Conservation (phyloP, 2,113 vertebrate genomes). For the Vulpes lagopus region DNA sequence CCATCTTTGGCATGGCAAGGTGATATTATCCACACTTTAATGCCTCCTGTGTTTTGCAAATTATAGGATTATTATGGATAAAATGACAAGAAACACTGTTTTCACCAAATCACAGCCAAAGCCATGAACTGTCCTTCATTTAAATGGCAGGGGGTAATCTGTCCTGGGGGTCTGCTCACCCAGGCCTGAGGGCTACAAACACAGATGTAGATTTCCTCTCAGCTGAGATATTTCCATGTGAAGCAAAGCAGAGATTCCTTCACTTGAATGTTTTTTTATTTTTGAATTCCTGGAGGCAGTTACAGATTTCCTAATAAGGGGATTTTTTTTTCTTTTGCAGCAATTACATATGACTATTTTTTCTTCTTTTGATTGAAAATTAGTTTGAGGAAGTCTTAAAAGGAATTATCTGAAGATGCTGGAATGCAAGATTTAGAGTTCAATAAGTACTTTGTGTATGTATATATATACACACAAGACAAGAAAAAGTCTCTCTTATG, state of each 20-base stretch:
- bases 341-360: constrained; percentile 61
- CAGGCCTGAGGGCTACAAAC: background rate
- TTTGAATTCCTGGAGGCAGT: constrained; percentile 56
- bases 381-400: constrained; percentile 61
- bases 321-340: constrained; percentile 33
- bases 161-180: background rate
- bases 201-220: background rate
- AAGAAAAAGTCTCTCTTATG: constrained; percentile 9
- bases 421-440: constrained; percentile 10
- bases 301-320: constrained; percentile 58
- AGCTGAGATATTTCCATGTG: background rate
- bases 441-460: background rate
- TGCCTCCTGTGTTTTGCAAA: constrained; percentile 82
- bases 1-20: constrained; percentile 80
- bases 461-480: background rate
- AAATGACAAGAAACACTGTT: constrained; percentile 77
- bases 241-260: background rate
- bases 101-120: constrained; percentile 62
- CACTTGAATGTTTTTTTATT: constrained; percentile 36
- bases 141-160: constrained; percentile 7
- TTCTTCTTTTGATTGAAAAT: constrained; percentile 71
- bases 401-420: constrained; percentile 13
- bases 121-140: constrained; percentile 72
- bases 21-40: constrained; percentile 79
- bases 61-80: constrained; percentile 70